Evolutionary conservation across 2,888 invertebrate species (phyloP).

Genomic region (Thecophora atra): DNA sequence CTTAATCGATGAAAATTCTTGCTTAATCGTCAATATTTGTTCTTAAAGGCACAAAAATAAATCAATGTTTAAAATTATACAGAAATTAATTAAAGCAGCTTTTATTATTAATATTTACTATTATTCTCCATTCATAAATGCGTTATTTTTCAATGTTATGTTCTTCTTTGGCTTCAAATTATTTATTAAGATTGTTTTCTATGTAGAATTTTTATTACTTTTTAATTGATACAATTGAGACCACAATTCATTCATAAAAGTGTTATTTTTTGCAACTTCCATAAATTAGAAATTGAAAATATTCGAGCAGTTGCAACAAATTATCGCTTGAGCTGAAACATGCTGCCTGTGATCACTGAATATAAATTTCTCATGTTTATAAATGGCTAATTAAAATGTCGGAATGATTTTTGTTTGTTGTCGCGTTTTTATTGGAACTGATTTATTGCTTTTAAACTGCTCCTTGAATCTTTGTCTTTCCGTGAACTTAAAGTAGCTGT

Average conservation of each 20-base stretch:
- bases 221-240: too few relatives aligned
- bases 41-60: too few relatives aligned
- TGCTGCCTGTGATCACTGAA: background rate
- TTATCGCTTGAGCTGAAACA: background rate
- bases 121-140: too few relatives aligned
- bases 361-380: conserved; percentile 9
- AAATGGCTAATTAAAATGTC: conserved; percentile 14
- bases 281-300: background rate
- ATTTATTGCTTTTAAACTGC: background rate
- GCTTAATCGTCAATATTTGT: too few relatives aligned
- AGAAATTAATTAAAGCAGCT: background rate
- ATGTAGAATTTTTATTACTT: too few relatives aligned
- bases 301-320: background rate
- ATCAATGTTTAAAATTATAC: too few relatives aligned
- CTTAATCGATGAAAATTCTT: too few relatives aligned
- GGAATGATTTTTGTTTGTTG: background rate
- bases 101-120: too few relatives aligned
- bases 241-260: background rate
- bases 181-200: too few relatives aligned
- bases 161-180: too few relatives aligned
- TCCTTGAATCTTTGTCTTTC: background rate
- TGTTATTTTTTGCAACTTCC: background rate
- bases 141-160: too few relatives aligned
- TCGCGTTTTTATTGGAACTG: background rate
- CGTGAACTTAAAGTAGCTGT: too few relatives aligned